Percentiles rank a stretch among this genome's conserved stretches.
Evolutionary conservation across 1,140 invertebrate genomes (phyloP).

Genomic region (Drosophila triauraria): DNA sequence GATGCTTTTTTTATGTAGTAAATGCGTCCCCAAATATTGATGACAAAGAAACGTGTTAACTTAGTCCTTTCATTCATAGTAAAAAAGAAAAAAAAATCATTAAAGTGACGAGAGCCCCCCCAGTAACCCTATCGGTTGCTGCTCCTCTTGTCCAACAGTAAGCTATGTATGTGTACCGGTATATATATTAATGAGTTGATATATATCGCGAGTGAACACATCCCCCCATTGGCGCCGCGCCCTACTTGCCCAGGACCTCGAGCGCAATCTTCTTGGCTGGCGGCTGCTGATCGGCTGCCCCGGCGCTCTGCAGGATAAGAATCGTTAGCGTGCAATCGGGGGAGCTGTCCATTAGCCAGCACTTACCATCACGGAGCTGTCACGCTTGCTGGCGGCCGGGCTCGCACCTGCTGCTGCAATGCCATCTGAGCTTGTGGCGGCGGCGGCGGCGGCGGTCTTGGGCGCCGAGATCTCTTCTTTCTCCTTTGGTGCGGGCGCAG

Average conservation of each 20-base stretch:
- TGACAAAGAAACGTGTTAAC: constrained; percentile 25
- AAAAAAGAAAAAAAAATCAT: constrained; percentile 25
- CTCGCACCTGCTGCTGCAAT: not conserved
- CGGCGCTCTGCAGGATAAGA: constrained; percentile 19
- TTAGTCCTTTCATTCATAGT: constrained; percentile 5
- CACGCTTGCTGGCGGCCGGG: constrained; percentile 38
- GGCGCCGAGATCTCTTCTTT: constrained; percentile 37
- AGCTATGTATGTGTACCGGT: constrained; percentile 15
- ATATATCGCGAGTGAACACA: constrained; percentile 33
- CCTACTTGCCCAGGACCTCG: constrained; percentile 53
- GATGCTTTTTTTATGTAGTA: constrained; percentile 38
- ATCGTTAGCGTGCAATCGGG: not conserved
- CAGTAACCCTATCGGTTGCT: not conserved
- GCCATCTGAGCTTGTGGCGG: not conserved
- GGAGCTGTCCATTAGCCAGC: rapidly evolving
- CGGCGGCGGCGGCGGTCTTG: constrained; percentile 36
- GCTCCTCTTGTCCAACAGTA: not conserved
- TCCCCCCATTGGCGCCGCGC: not conserved
- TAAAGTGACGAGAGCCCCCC: not conserved
- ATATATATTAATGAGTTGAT: constrained; percentile 21
- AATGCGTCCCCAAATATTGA: constrained; percentile 48
- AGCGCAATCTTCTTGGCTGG: constrained; percentile 64
- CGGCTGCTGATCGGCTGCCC: constrained; percentile 47
- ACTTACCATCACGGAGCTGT: constrained; percentile 51
- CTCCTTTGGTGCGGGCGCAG: constrained; percentile 35